These are phyloP conservation scores for Blastomussa wellsi DNA, from an alignment of 92 coral and sea anemone genomes.

Conservation along the genomic window DNA sequence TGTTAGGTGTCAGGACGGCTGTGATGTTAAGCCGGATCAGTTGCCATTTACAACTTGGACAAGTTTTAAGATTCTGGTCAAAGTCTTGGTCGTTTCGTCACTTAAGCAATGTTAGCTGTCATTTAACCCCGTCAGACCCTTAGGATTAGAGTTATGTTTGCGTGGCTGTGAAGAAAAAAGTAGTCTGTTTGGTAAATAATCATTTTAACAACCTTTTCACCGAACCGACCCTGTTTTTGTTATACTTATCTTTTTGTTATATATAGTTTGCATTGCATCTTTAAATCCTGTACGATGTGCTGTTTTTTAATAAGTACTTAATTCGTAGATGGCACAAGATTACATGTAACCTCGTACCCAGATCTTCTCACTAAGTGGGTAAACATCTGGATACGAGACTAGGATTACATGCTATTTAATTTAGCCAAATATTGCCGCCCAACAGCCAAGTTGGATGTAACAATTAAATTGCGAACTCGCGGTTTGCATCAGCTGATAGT, in stretches of 20 bases:
- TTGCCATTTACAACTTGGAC: background rate
- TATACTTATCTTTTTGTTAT: background rate
- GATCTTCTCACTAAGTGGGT: too few relatives aligned
- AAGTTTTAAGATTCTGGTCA: background rate
- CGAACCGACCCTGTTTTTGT: too few relatives aligned
- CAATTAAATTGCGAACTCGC: too few relatives aligned
- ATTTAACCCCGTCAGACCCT: background rate
- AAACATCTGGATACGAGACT: too few relatives aligned
- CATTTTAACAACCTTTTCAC: background rate
- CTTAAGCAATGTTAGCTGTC: background rate
- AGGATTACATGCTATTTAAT: background rate
- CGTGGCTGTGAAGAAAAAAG: background rate
- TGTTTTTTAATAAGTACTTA: too few relatives aligned
- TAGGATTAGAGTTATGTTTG: background rate
- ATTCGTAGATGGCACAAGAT: too few relatives aligned
- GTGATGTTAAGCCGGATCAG: background rate
- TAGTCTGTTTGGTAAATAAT: background rate
- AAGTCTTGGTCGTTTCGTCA: background rate
- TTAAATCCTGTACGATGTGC: background rate
- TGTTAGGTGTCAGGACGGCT: background rate
- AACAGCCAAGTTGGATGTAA: background rate
- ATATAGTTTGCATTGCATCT: background rate
- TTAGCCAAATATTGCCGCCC: background rate
- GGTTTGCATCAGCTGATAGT: too few relatives aligned
- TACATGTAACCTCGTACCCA: too few relatives aligned